A percentile compares a stretch with the other conserved stretches of the same genome.
These are phyloP conservation scores for Tangara arthus DNA, from an alignment of 2,797 vertebrate genomes.

Conservation along the genomic window DNA sequence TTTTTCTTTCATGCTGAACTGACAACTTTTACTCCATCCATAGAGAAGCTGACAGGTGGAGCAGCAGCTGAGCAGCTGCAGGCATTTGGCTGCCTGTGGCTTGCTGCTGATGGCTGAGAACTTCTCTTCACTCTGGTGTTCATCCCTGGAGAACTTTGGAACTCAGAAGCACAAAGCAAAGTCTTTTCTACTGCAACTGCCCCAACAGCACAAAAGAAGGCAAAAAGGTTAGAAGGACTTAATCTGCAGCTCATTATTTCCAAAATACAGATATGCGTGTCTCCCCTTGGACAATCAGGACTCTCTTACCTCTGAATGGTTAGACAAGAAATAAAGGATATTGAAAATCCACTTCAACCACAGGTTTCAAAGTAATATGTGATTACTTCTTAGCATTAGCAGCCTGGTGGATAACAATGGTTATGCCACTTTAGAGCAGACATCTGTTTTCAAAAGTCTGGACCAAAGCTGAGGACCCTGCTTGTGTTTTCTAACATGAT, in stretches of 20 bases:
- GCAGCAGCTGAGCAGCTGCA: constrained; percentile 61
- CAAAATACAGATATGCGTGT: background rate
- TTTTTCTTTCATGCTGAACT: constrained; percentile 40
- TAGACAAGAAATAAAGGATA: background rate
- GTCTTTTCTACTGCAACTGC: background rate
- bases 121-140: background rate
- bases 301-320: background rate
- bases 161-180: background rate
- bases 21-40: constrained; percentile 13
- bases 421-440: background rate
- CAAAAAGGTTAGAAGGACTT: background rate
- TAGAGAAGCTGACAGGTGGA: constrained; percentile 47
- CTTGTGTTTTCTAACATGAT: background rate
- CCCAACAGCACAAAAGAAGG: background rate
- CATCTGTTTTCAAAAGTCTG: background rate
- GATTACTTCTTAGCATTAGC: background rate
- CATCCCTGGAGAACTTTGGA: background rate
- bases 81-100: constrained; percentile 47
- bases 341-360: background rate
- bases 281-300: background rate
- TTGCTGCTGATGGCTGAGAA: background rate
- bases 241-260: background rate
- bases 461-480: background rate
- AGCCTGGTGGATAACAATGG: background rate
- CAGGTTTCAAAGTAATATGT: background rate